Evolutionary conservation across 2,888 invertebrate species (phyloP), one percentile per base, ranked within the genome.

Genomic region (Elysia crispata): DNA sequence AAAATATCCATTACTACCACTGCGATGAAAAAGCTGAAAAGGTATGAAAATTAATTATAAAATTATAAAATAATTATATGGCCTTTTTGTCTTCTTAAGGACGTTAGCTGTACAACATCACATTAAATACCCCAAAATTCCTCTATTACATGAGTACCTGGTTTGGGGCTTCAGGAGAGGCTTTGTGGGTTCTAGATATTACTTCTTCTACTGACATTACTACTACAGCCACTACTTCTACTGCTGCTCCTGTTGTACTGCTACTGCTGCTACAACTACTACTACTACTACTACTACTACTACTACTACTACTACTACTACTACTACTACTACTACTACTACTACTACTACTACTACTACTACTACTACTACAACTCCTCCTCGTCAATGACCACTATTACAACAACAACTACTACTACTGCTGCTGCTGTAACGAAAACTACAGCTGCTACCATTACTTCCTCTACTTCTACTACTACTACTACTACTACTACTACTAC

Each of bases 371-470:
- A 54, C 54, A n/a, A n/a, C n/a, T n/a, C n/a, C n/a, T n/a, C n/a
- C n/a, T n/a, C n/a, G n/a, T n/a, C 73, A 28, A 73, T 57, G 15
- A 73, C 73, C 25, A 73, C 73, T n/a, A 54, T 25, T n/a, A 50
- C 73, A 28, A 50, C 73, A 28, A 50, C 54, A 28, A 73, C 54
- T 23, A 28, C 73, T n/a, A 50, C 54, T 18, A 73, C 54, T n/a
- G 28, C 54, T 49, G 28, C 54, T 50, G 54, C 54, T 20, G 54
- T 57, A 28, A 50, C 73, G n/a, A 73, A n/a, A 1, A 73, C 25
- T 25, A 73, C n/a, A 23, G 30, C n/a, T 23, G 28, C 23, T 20
- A 23, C 49, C 25, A 73, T 8, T 25, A 41, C 20, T 33, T n/a
- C 73, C 20, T 11, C 5, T 18, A 20, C 49, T 23, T 28, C 50